A percentile compares a stretch with the other conserved stretches of the same genome.
phyloP scores from a whole-genome alignment of 2,888 invertebrate genomes.

The Clivina fossor region DNA sequence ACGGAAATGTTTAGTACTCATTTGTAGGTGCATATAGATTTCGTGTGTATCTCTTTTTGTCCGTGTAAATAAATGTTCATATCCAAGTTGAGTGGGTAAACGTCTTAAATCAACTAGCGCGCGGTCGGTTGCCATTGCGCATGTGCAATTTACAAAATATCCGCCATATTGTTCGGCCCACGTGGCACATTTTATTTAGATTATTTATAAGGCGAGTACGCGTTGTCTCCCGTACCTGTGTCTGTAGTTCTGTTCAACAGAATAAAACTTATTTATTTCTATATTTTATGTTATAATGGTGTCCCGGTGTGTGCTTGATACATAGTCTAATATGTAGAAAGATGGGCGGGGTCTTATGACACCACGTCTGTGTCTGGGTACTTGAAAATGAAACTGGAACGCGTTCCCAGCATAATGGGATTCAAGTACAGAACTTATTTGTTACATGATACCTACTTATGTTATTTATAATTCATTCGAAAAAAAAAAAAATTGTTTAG shows the following conservation, averaged over 20 bases:
- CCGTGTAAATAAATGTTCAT: no score
- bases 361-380: no score
- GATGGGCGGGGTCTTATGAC: constrained; percentile 22
- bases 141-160: constrained; percentile 37
- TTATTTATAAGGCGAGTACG: constrained; percentile 31
- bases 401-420: no score
- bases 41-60: constrained; percentile 6
- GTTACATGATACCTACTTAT: no score
- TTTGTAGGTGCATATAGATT: constrained; percentile 27
- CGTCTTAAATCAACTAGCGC: constrained; percentile 14
- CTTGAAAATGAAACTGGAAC: constrained; percentile 20
- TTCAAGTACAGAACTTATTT: no score
- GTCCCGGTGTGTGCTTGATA: constrained; percentile 18
- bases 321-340: constrained; percentile 26
- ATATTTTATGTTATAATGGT: constrained; percentile 25
- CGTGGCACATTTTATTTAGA: constrained; percentile 38
- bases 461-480: no score
- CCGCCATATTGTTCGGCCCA: constrained; percentile 42
- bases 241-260: constrained; percentile 19
- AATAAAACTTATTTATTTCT: constrained; percentile 24
- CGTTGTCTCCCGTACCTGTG: no score
- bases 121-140: constrained; percentile 22
- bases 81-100: constrained; percentile 10
- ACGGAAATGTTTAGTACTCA: constrained; percentile 29
- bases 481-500: no score